These are phyloP conservation scores for Spodoptera picta DNA, from an alignment of 2,888 invertebrate genomes.

Conservation along the genomic window DNA sequence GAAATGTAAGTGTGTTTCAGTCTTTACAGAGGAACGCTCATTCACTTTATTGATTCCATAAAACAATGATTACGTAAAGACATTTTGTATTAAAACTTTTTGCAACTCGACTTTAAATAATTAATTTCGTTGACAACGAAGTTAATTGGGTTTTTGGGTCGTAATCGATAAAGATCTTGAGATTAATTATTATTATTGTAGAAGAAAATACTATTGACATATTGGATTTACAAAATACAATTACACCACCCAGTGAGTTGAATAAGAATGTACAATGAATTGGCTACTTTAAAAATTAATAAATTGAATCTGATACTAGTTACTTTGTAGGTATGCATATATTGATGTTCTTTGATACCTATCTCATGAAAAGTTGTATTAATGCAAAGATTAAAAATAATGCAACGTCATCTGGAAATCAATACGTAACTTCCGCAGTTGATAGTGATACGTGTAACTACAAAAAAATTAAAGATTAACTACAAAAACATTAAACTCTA, in stretches of 20 bases:
- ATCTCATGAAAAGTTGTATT: too few species aligned
- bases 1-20: too few species aligned
- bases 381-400: too few species aligned
- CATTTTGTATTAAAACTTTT: slow-evolving; percentile 18
- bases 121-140: slow-evolving; percentile 33
- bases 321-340: too few species aligned
- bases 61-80: slow-evolving; percentile 45
- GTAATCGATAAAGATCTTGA: slow-evolving; percentile 19
- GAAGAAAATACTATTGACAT: slow-evolving; percentile 25
- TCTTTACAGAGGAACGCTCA: slow-evolving; percentile 34
- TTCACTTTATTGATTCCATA: slow-evolving; percentile 58
- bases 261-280: slow-evolving; percentile 2
- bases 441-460: too few species aligned
- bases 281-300: slow-evolving; percentile 8
- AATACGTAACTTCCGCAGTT: too few species aligned
- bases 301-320: neutral
- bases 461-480: too few species aligned
- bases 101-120: slow-evolving; percentile 24
- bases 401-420: too few species aligned
- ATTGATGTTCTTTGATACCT: too few species aligned
- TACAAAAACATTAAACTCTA: neutral
- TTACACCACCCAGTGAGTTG: slow-evolving; percentile 15
- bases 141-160: slow-evolving; percentile 43
- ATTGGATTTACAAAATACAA: slow-evolving; percentile 34
- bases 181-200: slow-evolving; percentile 25